phyloP scores from a whole-genome alignment of 2,797 vertebrate species.

The Hydrophis major region DNA sequence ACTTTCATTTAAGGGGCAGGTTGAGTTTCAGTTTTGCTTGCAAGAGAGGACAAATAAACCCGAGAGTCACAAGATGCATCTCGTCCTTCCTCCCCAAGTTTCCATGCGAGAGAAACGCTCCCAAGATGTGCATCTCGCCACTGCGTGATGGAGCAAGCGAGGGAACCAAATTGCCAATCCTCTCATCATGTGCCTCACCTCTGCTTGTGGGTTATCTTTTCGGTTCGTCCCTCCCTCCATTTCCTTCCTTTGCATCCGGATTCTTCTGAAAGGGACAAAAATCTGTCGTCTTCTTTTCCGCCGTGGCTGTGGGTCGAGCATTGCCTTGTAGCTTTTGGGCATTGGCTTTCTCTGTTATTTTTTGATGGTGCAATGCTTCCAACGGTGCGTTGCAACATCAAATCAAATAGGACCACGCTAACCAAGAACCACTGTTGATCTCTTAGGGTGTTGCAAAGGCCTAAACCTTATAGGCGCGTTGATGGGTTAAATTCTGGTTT shows the following conservation, averaged over 20 bases:
- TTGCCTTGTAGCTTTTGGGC: neutral
- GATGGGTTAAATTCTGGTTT: neutral
- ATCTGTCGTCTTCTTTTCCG: neutral
- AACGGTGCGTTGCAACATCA: neutral
- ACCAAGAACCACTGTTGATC: neutral
- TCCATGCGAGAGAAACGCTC: neutral
- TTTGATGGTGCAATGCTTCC: neutral
- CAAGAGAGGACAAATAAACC: neutral
- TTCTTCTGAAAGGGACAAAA: constrained; percentile 21
- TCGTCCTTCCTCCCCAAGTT: neutral
- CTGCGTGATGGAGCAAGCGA: neutral
- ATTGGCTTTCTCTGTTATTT: fast-evolving
- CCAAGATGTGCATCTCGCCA: neutral
- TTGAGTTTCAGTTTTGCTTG: neutral
- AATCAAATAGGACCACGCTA: neutral
- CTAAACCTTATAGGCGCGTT: neutral
- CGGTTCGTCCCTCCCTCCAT: neutral
- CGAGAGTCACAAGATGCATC: neutral
- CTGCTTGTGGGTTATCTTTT: neutral
- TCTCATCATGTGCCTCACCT: fast-evolving
- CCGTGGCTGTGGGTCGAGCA: fast-evolving
- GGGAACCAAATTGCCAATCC: neutral
- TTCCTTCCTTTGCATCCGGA: constrained; percentile 10
- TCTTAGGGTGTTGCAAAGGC: neutral
- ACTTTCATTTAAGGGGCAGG: neutral